These are phyloP conservation scores for Galaxea fascicularis DNA, from an alignment of 92 coral and sea anemone species.

Conservation along the genomic window DNA sequence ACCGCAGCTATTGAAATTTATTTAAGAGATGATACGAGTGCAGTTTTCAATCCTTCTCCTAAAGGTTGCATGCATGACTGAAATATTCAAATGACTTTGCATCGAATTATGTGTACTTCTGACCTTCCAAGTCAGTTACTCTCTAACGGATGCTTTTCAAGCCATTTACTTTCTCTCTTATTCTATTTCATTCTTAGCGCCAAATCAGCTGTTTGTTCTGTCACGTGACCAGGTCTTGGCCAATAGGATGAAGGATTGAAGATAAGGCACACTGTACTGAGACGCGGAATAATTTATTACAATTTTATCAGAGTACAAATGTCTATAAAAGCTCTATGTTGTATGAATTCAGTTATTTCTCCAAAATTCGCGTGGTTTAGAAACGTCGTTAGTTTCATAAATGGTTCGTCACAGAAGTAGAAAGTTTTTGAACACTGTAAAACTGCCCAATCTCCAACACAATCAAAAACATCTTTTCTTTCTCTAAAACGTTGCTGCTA, in stretches of 20 bases:
- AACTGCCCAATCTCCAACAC: too few species aligned
- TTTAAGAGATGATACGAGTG: too few species aligned
- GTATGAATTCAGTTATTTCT: not conserved
- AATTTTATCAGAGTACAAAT: not conserved
- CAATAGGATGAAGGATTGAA: slow-evolving; percentile 44
- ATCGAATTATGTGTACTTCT: not conserved
- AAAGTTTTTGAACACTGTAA: too few species aligned
- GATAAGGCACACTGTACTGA: slow-evolving; percentile 23
- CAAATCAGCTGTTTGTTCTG: slow-evolving; percentile 82
- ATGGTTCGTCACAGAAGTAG: too few species aligned
- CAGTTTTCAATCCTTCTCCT: slow-evolving; percentile 5
- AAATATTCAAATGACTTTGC: not conserved
- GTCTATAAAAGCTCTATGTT: not conserved
- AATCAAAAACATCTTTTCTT: too few species aligned
- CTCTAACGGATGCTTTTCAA: slow-evolving; percentile 2
- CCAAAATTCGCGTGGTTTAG: too few species aligned
- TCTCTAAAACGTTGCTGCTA: too few species aligned
- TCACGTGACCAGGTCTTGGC: slow-evolving; percentile 70
- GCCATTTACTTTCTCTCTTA: slow-evolving; percentile 20
- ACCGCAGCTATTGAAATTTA: too few species aligned
- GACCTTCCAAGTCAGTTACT: not conserved
- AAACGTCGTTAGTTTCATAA: too few species aligned
- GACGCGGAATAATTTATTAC: not conserved
- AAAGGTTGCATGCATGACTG: not conserved
- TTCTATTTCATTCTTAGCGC: slow-evolving; percentile 81